Percentiles rank a stretch among this genome's conserved stretches.
Evolutionary conservation across 1,140 invertebrate genomes (phyloP).

Genomic region (Trialeurodes vaporariorum): DNA sequence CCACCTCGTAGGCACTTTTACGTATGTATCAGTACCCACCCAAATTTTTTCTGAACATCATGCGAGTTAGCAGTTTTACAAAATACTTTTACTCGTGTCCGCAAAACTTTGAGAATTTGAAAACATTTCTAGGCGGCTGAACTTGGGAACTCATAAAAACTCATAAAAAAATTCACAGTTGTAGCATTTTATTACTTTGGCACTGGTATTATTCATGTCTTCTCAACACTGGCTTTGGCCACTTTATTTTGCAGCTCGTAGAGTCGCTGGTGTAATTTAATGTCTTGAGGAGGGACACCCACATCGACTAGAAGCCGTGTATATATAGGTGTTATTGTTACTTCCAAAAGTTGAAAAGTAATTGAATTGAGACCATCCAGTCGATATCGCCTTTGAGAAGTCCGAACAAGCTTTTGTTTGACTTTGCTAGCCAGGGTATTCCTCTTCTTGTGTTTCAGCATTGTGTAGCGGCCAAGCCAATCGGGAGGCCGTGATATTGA

Average conservation of each 20-base stretch:
- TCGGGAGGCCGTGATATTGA: constrained; percentile 36
- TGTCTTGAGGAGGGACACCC: constrained; percentile 33
- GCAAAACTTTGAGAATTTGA: too few relatives aligned
- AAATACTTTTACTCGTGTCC: too few relatives aligned
- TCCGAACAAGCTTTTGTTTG: constrained; percentile 34
- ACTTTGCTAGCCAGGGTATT: constrained; percentile 35
- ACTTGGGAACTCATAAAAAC: too few relatives aligned
- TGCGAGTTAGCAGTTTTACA: too few relatives aligned
- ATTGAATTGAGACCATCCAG: constrained; percentile 42
- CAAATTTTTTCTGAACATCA: too few relatives aligned
- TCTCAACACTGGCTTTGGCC: too few relatives aligned
- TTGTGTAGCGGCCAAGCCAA: constrained; percentile 39
- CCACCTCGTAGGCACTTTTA: too few relatives aligned
- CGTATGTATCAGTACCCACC: too few relatives aligned
- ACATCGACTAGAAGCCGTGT: constrained; percentile 40
- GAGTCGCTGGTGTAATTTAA: constrained; percentile 15
- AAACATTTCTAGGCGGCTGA: too few relatives aligned
- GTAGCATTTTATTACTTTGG: too few relatives aligned
- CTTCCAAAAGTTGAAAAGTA: constrained; percentile 33
- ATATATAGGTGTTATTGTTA: constrained; percentile 31
- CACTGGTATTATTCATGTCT: too few relatives aligned
- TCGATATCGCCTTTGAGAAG: constrained; percentile 36
- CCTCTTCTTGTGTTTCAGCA: constrained; percentile 40
- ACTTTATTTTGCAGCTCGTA: constrained; percentile 8
- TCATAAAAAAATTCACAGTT: too few relatives aligned